Evolutionary conservation across 2,797 vertebrate genomes (phyloP).

Genomic region (Enteromius paludinosus): DNA sequence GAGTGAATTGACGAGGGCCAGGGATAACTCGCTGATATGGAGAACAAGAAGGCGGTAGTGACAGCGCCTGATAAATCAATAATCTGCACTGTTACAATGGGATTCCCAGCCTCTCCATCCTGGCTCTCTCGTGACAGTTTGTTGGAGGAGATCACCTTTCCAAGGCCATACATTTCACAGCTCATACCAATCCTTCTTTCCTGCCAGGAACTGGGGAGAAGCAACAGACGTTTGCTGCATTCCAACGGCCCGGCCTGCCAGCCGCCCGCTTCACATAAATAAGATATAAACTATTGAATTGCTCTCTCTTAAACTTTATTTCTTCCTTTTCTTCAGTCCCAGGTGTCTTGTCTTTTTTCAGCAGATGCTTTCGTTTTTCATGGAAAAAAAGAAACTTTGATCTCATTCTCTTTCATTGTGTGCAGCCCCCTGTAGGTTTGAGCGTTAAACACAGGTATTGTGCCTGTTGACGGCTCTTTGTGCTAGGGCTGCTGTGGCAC

Average conservation of each 20-base stretch:
- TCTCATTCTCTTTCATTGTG: background rate
- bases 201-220: background rate
- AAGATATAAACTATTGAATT: constrained; percentile 53
- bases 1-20: constrained; percentile 57
- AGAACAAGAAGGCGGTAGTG: constrained; percentile 62
- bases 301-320: constrained; percentile 34
- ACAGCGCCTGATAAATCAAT: constrained; percentile 66
- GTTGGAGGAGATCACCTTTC: constrained; percentile 55
- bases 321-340: constrained; percentile 9
- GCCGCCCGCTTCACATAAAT: constrained; percentile 25
- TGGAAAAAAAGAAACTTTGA: constrained; percentile 21
- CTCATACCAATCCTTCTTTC: constrained; percentile 49
- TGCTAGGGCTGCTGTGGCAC: background rate
- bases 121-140: constrained; percentile 53
- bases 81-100: constrained; percentile 59
- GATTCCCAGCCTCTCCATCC: constrained; percentile 55
- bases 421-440: constrained; percentile 11
- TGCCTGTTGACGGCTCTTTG: background rate
- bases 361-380: background rate
- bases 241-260: background rate
- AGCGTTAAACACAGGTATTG: constrained; percentile 20
- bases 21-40: constrained; percentile 41
- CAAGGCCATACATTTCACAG: constrained; percentile 54
- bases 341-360: constrained; percentile 19
- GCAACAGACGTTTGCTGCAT: constrained; percentile 22